A percentile compares a stretch with the other conserved stretches of the same genome.
Evolutionary conservation across 2,888 invertebrate species (phyloP).

Genomic region (Invenusta paracnida): DNA sequence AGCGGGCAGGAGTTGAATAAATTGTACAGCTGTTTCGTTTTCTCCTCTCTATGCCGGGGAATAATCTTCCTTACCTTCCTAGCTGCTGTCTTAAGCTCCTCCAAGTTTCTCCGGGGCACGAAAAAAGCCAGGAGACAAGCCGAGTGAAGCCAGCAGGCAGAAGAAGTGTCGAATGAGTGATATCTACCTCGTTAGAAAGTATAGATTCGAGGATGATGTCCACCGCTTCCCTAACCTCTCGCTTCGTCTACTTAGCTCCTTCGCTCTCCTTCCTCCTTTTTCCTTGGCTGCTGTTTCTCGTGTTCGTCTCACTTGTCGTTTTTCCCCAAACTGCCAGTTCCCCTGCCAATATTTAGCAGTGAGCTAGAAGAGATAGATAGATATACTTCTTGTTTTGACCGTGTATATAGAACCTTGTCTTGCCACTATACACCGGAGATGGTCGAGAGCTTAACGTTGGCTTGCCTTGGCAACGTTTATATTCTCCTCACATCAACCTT

Average conservation of each 20-base stretch:
- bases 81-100: not conserved
- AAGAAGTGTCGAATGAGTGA: slow-evolving; percentile 22
- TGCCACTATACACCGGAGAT: slow-evolving; percentile 17
- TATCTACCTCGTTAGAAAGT: slow-evolving; percentile 27
- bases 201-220: slow-evolving; percentile 27
- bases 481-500: not conserved
- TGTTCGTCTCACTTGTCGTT: too few relatives aligned
- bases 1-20: not conserved
- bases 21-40: slow-evolving; percentile 29
- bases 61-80: not conserved
- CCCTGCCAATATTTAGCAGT: not conserved
- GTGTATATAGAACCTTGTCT: not conserved
- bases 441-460: not conserved
- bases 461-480: slow-evolving; percentile 27
- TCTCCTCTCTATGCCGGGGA: too few relatives aligned
- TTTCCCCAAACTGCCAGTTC: slow-evolving; percentile 4
- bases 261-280: not conserved
- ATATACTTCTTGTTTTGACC: not conserved
- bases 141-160: slow-evolving; percentile 16
- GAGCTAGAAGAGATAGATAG: too few relatives aligned
- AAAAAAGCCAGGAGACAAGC: slow-evolving; percentile 9
- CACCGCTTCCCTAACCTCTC: slow-evolving; percentile 29
- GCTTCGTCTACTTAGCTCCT: not conserved
- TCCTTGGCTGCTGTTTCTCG: too few relatives aligned
- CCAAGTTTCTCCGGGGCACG: not conserved